Evolutionary conservation across 2,888 invertebrate species (phyloP), one percentile per base, ranked within the genome.

Genomic region (Drosophila helvetica): DNA sequence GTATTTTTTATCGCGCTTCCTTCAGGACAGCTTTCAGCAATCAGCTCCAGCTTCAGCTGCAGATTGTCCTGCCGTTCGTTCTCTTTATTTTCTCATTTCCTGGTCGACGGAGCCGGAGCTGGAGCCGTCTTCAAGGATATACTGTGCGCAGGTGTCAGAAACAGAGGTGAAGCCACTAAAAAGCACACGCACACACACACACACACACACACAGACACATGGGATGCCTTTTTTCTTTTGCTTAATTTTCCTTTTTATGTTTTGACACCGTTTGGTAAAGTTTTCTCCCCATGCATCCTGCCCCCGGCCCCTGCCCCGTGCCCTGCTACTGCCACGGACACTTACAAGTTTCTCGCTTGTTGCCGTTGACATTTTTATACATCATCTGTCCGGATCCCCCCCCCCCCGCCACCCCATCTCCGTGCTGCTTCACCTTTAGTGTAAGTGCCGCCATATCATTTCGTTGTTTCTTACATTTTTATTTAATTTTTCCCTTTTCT

Each of bases 81-180:
- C 81, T 80, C 74, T 86, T 83, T 85, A 87, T 82, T 85, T 83
- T 85, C 88, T 87, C 82, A 87, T 83, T 83, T 83, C 86, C 71
- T 64, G 71, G 57, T 46, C 45, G 56, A 30, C n/a, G 56, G 10
- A 6, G 38, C 15, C n/a, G 27, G 27, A 30, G 30, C 30, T 10
- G 3, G 30, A 30, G 38, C 83, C 68, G 60, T 64, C 77, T 72
- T 80, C 72, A 55, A 48, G 77, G 55, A 72, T n/a, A n/a, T 38
- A 38, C 38, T 74, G 70, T 72, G 86, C 88, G 82, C 82, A 83
- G 82, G 82, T 83, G 82, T 83, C 88, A 77, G 85, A 68, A 79
- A 70, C 82, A 87, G 86, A 75, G 50, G 80, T 79, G 74, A 17
- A 68, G 75, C 72, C 86, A 80, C 84, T 86, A 86, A 80, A 82